A percentile compares a stretch with the other conserved stretches of the same genome.
phyloP scores from a whole-genome alignment of 1,140 invertebrate genomes.

The Rhyacophila brunnea region DNA sequence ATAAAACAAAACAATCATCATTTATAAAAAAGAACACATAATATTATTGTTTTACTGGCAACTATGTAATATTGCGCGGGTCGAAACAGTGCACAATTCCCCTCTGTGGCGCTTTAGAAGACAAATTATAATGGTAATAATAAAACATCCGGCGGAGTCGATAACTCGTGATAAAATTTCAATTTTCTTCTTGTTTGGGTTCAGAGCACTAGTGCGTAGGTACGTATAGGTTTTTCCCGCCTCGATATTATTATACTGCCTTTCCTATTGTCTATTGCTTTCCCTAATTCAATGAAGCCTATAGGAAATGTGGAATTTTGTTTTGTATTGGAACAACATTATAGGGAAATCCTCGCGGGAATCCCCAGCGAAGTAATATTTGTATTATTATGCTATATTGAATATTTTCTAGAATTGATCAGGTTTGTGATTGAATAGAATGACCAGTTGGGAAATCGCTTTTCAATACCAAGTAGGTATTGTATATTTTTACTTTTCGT shows the following conservation, averaged over 20 bases:
- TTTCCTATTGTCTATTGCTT: conserved; percentile 19
- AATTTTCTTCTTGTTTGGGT: conserved; percentile 29
- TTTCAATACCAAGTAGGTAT: too few relatives aligned
- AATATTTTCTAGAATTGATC: too few relatives aligned
- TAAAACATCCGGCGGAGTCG: conserved; percentile 28
- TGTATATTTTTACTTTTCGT: too few relatives aligned
- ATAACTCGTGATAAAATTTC: conserved; percentile 36
- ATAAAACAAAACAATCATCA: too few relatives aligned
- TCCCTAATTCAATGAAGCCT: conserved; percentile 29
- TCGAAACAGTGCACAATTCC: too few relatives aligned
- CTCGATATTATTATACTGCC: conserved; percentile 4
- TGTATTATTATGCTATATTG: too few relatives aligned
- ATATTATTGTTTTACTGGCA: too few relatives aligned
- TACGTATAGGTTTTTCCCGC: neutral
- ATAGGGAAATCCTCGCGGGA: conserved; percentile 25
- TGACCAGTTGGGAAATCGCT: too few relatives aligned
- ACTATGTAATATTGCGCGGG: too few relatives aligned
- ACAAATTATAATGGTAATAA: conserved; percentile 35
- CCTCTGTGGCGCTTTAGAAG: conserved; percentile 3
- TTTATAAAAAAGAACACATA: too few relatives aligned
- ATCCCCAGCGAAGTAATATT: conserved; percentile 19
- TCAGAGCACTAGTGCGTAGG: neutral
- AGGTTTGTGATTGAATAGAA: too few relatives aligned
- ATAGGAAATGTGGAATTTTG: conserved; percentile 5
- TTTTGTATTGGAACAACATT: conserved; percentile 14